These are phyloP conservation scores for Drosophila infuscata DNA, from an alignment of 2,888 invertebrate species.

Conservation along the genomic window DNA sequence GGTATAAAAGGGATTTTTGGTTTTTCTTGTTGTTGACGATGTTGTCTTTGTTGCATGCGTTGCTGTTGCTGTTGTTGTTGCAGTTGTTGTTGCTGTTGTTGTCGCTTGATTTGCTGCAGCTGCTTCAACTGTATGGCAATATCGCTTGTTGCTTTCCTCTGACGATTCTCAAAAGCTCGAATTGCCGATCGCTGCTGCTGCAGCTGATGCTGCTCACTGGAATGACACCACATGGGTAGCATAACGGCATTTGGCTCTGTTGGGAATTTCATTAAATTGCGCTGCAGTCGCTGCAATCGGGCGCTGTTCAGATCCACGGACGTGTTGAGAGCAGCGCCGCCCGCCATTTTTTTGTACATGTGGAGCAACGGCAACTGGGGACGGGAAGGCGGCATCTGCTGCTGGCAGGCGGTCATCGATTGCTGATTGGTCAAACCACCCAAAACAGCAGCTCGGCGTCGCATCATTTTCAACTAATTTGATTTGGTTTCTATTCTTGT, in stretches of 20 bases:
- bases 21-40: background rate
- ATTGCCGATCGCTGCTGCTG: background rate
- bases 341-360: background rate
- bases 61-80: conserved; percentile 1
- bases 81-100: conserved; percentile 9
- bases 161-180: background rate
- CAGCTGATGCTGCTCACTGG: background rate
- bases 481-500: background rate
- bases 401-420: conserved; percentile 40
- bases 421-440: conserved; percentile 35
- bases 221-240: conserved; percentile 13
- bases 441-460: conserved; percentile 30
- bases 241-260: background rate
- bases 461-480: conserved; percentile 39
- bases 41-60: background rate
- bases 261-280: conserved; percentile 32
- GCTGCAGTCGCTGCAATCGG: conserved; percentile 40
- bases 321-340: background rate
- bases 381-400: background rate
- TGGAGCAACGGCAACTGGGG: background rate
- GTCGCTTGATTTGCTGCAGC: conserved; percentile 1
- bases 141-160: conserved; percentile 1
- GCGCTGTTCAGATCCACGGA: conserved; percentile 43
- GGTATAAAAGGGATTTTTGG: background rate
- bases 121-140: conserved; percentile 1